Conservation (phyloP, 2,797 vertebrate genomes). For the Oophaga sylvatica region DNA sequence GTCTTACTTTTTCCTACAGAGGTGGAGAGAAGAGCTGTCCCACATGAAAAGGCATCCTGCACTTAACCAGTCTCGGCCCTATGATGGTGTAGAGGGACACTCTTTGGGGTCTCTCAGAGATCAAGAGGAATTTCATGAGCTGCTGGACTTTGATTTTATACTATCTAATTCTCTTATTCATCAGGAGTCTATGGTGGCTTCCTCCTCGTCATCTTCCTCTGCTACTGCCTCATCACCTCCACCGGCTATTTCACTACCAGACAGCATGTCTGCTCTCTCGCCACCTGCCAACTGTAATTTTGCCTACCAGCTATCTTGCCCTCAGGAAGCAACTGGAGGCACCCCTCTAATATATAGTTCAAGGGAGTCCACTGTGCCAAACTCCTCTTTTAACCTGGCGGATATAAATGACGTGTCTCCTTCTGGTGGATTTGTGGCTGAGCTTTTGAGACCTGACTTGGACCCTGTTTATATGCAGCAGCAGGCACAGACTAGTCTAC, state of each 20-base stretch:
- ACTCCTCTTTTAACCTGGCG: constrained; percentile 79
- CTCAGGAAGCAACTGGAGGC: constrained; percentile 75
- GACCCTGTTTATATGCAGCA: constrained; percentile 90
- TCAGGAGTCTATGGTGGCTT: constrained; percentile 78
- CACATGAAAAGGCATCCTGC: constrained; percentile 83
- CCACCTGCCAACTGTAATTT: constrained; percentile 77
- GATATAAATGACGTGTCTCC: constrained; percentile 93
- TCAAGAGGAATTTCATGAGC: constrained; percentile 86
- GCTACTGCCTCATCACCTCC: constrained; percentile 79
- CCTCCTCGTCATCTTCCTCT: constrained; percentile 75
- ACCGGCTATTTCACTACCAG: constrained; percentile 74
- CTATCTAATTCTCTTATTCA: constrained; percentile 92
- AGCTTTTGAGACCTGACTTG: constrained; percentile 93
- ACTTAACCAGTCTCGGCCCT: constrained; percentile 75
- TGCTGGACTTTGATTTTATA: constrained; percentile 95
- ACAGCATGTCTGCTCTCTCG: constrained; percentile 73
- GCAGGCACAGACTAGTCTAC: constrained; percentile 77
- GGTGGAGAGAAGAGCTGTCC: constrained; percentile 93
- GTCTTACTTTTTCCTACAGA: constrained; percentile 72
- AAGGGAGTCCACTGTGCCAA: constrained; percentile 66
- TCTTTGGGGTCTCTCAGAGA: constrained; percentile 83
- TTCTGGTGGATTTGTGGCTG: constrained; percentile 93
- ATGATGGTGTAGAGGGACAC: constrained; percentile 73
- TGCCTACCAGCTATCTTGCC: constrained; percentile 80
- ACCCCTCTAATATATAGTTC: constrained; percentile 65